Base-by-base conservation (phyloP, 30 jellyfish, hydroid and myxozoan species). In the Cassiopea andromeda region DNA sequence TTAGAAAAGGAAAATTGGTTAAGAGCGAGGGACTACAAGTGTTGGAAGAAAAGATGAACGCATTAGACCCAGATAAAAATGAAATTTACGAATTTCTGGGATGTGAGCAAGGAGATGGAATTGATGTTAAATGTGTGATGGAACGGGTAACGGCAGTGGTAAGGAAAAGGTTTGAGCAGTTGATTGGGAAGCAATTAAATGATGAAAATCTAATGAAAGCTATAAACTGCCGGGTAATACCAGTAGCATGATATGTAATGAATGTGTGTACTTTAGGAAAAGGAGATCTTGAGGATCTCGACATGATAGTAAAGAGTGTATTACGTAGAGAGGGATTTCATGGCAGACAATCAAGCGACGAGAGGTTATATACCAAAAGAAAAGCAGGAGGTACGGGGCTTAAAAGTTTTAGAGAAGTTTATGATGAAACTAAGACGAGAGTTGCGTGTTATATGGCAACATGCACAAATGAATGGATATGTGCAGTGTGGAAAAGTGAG, bases 371-470 rank as follows among this genome's bases (percentile, higher is more conserved):
- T 12, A 38, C 61, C 45, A 12, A 46, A 47, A 75, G 67, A 75
- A 75, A 44, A 19, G 59, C 38, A 75, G 84, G 84, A 2, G 84
- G 84, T 12, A 46, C 2, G 0, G 84, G 84, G 16, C 67, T 75
- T 5, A 75, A 75, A 38, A 13, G 84, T 1, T 48, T 75, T 46
- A 75, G 66, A 47, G 84, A 75, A 17, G 48, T 75, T 46, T 47
- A 75, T 38, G 61, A 9, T 27, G 84, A 75, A 27, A 27, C 38
- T 27, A 27, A 75, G 50, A 46, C 61, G 44, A 75, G 69, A 75
- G 61, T 75, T 44, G 84, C 66, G 44, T 75, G 84, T 66, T 75
- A 19, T 57, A 75, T 75, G 84, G 67, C 67, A 9, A 75, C 38
- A 75, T 38, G 43, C 8, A 13, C 59, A 38, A 75, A 48, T 57